These are phyloP conservation scores for Lates japonicus DNA, from an alignment of 2,797 vertebrate species.

Conservation along the genomic window DNA sequence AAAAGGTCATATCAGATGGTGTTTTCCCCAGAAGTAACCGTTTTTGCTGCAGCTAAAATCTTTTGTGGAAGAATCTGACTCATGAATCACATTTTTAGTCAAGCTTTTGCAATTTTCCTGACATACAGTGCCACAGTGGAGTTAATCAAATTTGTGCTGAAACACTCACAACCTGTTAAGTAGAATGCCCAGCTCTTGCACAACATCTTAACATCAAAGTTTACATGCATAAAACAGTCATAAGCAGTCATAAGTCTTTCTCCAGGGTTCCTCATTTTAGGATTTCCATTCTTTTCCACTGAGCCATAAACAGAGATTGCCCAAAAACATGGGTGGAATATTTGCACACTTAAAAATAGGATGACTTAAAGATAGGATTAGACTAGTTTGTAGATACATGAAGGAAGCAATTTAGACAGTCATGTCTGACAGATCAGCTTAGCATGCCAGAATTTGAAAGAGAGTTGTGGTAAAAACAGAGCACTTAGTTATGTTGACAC, in stretches of 20 bases:
- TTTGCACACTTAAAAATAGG: constrained; percentile 40
- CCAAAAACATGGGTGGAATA: constrained; percentile 5
- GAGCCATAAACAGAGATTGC: constrained; percentile 6
- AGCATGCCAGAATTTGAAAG: constrained; percentile 37
- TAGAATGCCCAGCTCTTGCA: not conserved
- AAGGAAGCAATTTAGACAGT: constrained; percentile 20
- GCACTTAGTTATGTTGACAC: constrained; percentile 66
- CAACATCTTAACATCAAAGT: not conserved
- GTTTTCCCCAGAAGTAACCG: not conserved
- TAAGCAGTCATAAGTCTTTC: not conserved
- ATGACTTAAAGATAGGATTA: constrained; percentile 55
- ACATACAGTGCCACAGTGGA: not conserved
- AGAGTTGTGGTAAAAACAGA: constrained; percentile 52
- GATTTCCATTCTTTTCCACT: constrained; percentile 30
- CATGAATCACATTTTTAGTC: not conserved
- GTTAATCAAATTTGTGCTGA: not conserved
- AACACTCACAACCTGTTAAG: not conserved
- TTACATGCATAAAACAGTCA: not conserved
- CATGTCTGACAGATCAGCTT: constrained; percentile 42
- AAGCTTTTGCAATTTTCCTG: not conserved
- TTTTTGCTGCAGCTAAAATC: not conserved
- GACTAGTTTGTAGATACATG: constrained; percentile 5
- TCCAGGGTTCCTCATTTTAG: constrained; percentile 10
- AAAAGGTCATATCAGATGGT: not conserved
- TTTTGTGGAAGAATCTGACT: not conserved